These are phyloP conservation scores for Mya arenaria DNA, from an alignment of 1,140 invertebrate species.

Conservation along the genomic window DNA sequence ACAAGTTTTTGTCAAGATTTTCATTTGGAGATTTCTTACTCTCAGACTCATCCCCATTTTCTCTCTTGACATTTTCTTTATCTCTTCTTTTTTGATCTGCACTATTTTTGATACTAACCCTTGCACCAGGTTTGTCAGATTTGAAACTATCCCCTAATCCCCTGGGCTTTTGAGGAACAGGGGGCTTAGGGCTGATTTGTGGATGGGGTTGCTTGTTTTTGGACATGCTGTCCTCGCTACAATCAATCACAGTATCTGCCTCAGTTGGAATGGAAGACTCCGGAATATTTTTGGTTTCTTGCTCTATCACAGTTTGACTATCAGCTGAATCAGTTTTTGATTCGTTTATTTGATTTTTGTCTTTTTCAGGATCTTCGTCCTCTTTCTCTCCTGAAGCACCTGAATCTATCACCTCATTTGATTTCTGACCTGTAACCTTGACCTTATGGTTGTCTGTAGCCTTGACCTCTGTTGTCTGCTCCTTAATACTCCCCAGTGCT, in stretches of 20 bases:
- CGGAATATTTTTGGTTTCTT: slow-evolving; percentile 36
- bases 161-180: background rate
- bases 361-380: background rate
- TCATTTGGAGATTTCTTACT: no score
- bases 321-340: background rate
- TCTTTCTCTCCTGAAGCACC: background rate
- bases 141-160: background rate
- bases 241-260: slow-evolving; percentile 45
- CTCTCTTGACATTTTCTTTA: no score
- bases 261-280: slow-evolving; percentile 27
- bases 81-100: no score
- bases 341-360: background rate
- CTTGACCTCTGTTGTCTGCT: slow-evolving; percentile 38
- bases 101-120: background rate
- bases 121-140: background rate
- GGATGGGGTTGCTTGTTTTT: slow-evolving; percentile 8
- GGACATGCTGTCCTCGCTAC: background rate
- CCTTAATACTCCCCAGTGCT: slow-evolving; percentile 21
- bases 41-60: no score
- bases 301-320: slow-evolving; percentile 39
- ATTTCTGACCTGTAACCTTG: slow-evolving; percentile 23
- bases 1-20: no score
- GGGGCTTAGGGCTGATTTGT: background rate
- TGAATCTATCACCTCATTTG: background rate
- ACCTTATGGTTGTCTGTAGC: background rate